Evolutionary conservation across 2,797 vertebrate genomes (phyloP).

Genomic region (Chromis chromis): DNA sequence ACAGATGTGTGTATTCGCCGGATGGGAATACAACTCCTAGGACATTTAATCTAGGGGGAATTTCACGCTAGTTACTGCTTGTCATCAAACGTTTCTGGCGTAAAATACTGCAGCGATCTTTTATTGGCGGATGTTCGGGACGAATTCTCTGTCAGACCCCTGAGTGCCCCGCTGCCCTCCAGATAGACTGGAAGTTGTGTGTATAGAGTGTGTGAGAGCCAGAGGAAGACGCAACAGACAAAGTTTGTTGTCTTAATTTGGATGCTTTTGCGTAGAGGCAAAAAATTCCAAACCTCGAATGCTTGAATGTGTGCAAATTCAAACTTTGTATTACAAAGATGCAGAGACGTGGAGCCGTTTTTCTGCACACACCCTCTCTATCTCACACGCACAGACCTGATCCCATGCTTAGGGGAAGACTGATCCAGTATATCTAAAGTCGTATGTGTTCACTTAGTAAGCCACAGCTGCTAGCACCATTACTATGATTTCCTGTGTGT

Average conservation of each 20-base stretch:
- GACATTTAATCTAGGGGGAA: slow-evolving; percentile 87
- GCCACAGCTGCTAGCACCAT: slow-evolving; percentile 82
- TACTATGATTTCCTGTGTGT: slow-evolving; percentile 77
- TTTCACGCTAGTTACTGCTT: slow-evolving; percentile 87
- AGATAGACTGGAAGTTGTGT: slow-evolving; percentile 49
- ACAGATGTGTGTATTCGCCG: slow-evolving; percentile 65
- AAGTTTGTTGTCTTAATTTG: slow-evolving; percentile 46
- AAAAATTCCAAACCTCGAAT: slow-evolving; percentile 34
- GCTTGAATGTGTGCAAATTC: slow-evolving; percentile 31
- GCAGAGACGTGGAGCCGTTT: slow-evolving; percentile 7
- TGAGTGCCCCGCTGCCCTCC: slow-evolving; percentile 63
- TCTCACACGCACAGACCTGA: slow-evolving; percentile 39
- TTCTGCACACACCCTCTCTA: slow-evolving; percentile 39
- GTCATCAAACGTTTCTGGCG: slow-evolving; percentile 84
- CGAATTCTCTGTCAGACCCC: slow-evolving; percentile 69
- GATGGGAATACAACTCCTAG: slow-evolving; percentile 79
- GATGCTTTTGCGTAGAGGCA: slow-evolving; percentile 39
- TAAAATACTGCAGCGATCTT: slow-evolving; percentile 80
- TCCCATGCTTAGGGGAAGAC: slow-evolving; percentile 56
- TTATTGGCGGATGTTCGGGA: slow-evolving; percentile 74
- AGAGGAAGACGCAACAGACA: slow-evolving; percentile 6
- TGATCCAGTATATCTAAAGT: slow-evolving; percentile 65
- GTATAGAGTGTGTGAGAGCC: slow-evolving; percentile 11
- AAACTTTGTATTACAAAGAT: slow-evolving; percentile 37
- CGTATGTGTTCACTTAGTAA: slow-evolving; percentile 82